These are phyloP conservation scores for Hedya salicella DNA, from an alignment of 2,888 invertebrate genomes.

Conservation along the genomic window DNA sequence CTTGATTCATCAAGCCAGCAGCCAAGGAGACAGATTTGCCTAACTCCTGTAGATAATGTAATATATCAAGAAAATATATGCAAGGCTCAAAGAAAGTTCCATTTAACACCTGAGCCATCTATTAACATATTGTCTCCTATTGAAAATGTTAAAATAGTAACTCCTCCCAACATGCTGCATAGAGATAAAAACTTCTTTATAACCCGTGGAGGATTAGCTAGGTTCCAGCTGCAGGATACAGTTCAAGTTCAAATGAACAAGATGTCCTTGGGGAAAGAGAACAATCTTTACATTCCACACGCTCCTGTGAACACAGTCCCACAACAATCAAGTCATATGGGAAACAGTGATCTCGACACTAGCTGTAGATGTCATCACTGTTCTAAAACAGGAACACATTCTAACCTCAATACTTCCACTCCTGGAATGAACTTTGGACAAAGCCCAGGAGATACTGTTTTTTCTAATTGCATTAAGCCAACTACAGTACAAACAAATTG, in stretches of 20 bases:
- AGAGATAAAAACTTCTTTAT: conserved; percentile 72
- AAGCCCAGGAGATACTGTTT: background rate
- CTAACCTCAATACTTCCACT: conserved; percentile 35
- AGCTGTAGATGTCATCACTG: conserved; percentile 70
- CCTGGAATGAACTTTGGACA: conserved; percentile 9
- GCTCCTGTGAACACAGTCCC: conserved; percentile 3
- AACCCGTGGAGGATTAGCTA: conserved; percentile 62
- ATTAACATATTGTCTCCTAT: conserved; percentile 52
- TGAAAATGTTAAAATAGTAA: conserved; percentile 52
- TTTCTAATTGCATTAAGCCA: background rate
- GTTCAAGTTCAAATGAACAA: conserved; percentile 57
- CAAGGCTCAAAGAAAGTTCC: conserved; percentile 22
- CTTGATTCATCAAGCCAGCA: conserved; percentile 63
- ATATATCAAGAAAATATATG: conserved; percentile 8
- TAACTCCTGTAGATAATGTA: conserved; percentile 42
- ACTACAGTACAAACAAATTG: conserved; percentile 6
- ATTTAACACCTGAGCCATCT: conserved; percentile 33
- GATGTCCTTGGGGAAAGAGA: conserved; percentile 66
- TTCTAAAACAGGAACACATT: conserved; percentile 48
- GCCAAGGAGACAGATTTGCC: conserved; percentile 51
- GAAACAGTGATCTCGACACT: conserved; percentile 31
- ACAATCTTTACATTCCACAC: conserved; percentile 55
- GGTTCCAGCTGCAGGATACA: conserved; percentile 52
- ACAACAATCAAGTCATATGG: background rate
- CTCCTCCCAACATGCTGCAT: conserved; percentile 57